phyloP scores from a whole-genome alignment of 1,140 invertebrate species.

The Drosophila tropicalis region DNA sequence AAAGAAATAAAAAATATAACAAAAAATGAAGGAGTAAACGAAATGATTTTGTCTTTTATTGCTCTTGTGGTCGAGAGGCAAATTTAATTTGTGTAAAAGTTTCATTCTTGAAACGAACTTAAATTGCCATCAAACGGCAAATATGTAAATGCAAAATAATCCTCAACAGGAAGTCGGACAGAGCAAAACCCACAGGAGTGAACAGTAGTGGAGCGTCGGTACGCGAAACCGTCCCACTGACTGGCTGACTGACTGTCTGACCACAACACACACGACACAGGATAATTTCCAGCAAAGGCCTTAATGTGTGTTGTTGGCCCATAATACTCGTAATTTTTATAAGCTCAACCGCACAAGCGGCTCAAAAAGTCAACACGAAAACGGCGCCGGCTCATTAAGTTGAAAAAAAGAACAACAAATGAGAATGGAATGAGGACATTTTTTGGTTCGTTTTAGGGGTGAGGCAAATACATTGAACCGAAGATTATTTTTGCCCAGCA shows the following conservation, averaged over 20 bases:
- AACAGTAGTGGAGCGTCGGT: not conserved
- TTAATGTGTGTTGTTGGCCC: slow-evolving; percentile 48
- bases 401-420: not conserved
- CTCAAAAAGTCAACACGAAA: slow-evolving; percentile 57
- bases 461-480: not conserved
- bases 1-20: slow-evolving; percentile 1
- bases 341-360: slow-evolving; percentile 57
- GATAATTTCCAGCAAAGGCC: slow-evolving; percentile 49
- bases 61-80: not conserved
- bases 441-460: not conserved
- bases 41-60: slow-evolving; percentile 28
- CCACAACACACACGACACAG: slow-evolving; percentile 40
- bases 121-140: slow-evolving; percentile 15
- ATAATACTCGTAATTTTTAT: slow-evolving; percentile 68
- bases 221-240: not conserved
- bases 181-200: not conserved
- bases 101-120: not conserved
- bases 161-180: slow-evolving; percentile 13
- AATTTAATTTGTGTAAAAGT: slow-evolving; percentile 15
- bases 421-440: not conserved
- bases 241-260: slow-evolving; percentile 29
- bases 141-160: slow-evolving; percentile 16
- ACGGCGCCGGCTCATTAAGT: slow-evolving; percentile 26
- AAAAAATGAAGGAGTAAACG: not conserved
- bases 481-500: not conserved